Conservation (phyloP, 2,113 vertebrate species). For the Antidorcas marsupialis region DNA sequence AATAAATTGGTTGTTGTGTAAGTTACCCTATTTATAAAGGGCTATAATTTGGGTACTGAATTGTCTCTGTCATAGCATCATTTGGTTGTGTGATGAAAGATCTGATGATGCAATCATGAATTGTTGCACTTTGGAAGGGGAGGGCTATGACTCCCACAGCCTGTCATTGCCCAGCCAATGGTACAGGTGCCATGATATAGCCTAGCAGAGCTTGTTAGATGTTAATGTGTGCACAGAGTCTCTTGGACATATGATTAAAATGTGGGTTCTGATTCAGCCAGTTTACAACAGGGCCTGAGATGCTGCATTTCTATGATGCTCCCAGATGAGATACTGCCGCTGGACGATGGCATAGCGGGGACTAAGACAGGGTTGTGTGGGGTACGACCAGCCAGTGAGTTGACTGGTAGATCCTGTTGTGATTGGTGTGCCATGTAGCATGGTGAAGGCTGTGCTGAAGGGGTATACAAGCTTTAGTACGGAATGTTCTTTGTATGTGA, state of each 20-base stretch:
- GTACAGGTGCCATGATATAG: rapidly evolving
- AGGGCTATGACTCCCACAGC: neutral
- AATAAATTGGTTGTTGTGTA: neutral
- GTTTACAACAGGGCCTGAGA: neutral
- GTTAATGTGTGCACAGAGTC: rapidly evolving
- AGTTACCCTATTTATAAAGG: neutral
- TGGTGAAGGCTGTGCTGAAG: neutral
- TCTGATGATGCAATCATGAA: no score
- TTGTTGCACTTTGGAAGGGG: neutral
- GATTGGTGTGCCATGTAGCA: rapidly evolving
- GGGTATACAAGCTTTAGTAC: neutral
- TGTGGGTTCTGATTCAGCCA: neutral
- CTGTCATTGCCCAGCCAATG: neutral
- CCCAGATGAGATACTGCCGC: neutral
- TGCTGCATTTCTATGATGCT: neutral
- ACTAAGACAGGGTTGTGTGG: rapidly evolving
- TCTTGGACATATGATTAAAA: neutral
- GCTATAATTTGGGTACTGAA: neutral
- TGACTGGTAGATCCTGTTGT: neutral
- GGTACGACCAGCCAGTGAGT: neutral
- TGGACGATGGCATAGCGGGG: neutral
- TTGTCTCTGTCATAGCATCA: neutral
- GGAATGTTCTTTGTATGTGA: neutral
- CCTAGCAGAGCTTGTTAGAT: neutral
- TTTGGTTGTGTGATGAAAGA: neutral